A percentile compares a stretch with the other conserved stretches of the same genome.
These are phyloP conservation scores for Druceiella hillmani DNA, from an alignment of 2,888 invertebrate species.

Conservation along the genomic window DNA sequence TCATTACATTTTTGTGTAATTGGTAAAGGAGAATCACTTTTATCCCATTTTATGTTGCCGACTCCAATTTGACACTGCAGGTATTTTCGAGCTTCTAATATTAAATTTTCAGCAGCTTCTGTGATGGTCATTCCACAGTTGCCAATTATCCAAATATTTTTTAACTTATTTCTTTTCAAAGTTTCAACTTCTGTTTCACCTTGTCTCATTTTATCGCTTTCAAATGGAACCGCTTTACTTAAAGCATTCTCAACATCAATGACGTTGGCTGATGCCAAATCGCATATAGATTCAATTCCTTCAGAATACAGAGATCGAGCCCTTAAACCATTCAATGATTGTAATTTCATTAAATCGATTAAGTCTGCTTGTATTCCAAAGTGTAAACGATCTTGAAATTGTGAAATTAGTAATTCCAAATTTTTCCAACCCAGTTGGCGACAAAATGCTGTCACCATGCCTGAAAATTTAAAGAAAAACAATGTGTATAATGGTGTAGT, in stretches of 20 bases:
- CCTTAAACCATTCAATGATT: slow-evolving; percentile 75
- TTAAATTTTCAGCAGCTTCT: slow-evolving; percentile 75
- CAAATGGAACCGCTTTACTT: slow-evolving; percentile 75
- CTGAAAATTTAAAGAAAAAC: too few relatives aligned
- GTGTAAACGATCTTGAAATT: slow-evolving; percentile 90
- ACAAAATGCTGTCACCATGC: slow-evolving; percentile 97
- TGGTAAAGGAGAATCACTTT: too few relatives aligned
- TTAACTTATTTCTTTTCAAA: slow-evolving; percentile 60
- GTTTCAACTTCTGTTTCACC: slow-evolving; percentile 62
- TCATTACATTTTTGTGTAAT: too few relatives aligned
- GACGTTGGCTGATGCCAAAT: slow-evolving; percentile 70
- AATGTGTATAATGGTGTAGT: too few relatives aligned
- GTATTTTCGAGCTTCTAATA: slow-evolving; percentile 70
- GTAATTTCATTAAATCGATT: slow-evolving; percentile 82
- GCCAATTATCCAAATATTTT: slow-evolving; percentile 75
- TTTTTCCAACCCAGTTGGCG: slow-evolving; percentile 88
- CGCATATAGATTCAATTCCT: slow-evolving; percentile 71
- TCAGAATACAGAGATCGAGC: slow-evolving; percentile 80
- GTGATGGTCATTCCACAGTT: slow-evolving; percentile 71
- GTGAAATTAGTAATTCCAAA: slow-evolving; percentile 80
- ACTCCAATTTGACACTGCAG: slow-evolving; percentile 70
- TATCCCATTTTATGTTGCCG: slow-evolving; percentile 65
- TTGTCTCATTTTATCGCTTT: slow-evolving; percentile 70
- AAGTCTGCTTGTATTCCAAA: slow-evolving; percentile 93
- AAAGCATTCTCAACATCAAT: slow-evolving; percentile 70